A percentile compares a stretch with the other conserved stretches of the same genome.
phyloP scores from a whole-genome alignment of 2,888 invertebrate species.

The Serrognathus titanus region DNA sequence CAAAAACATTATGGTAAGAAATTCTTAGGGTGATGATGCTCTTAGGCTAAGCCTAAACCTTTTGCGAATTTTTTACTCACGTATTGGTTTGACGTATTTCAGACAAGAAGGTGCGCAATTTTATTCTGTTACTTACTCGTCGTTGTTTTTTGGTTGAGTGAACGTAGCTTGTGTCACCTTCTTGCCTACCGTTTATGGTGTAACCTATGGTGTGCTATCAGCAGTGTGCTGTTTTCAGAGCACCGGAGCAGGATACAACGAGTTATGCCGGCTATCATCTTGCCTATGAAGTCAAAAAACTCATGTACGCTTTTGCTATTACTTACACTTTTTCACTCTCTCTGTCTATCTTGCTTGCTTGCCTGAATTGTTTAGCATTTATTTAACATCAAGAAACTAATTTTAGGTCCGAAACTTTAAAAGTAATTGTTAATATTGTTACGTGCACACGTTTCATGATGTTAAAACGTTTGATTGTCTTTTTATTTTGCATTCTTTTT shows the following conservation, averaged over 20 bases:
- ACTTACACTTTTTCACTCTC: conserved; percentile 32
- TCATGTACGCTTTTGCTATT: conserved; percentile 84
- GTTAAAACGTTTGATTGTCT: neutral
- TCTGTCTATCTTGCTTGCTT: conserved; percentile 19
- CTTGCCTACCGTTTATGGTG: conserved; percentile 6
- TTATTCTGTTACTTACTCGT: too few species aligned
- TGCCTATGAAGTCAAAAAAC: conserved; percentile 99
- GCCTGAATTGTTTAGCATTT: conserved; percentile 6
- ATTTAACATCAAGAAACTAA: neutral
- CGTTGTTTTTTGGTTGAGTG: too few species aligned
- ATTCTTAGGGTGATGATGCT: too few species aligned
- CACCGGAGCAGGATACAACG: conserved; percentile 82
- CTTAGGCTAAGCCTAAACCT: too few species aligned
- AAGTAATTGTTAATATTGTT: neutral
- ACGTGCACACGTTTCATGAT: neutral
- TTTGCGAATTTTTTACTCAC: too few species aligned
- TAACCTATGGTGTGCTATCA: conserved; percentile 44
- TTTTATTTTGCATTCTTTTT: conserved; percentile 4
- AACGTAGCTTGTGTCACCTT: neutral
- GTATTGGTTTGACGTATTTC: too few species aligned
- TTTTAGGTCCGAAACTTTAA: neutral
- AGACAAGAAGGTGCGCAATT: too few species aligned
- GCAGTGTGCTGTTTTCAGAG: conserved; percentile 75
- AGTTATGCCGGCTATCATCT: conserved; percentile 98
- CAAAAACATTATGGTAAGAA: too few species aligned